These are phyloP conservation scores for Gorsachius magnificus DNA, from an alignment of 2,797 vertebrate genomes.

Conservation along the genomic window DNA sequence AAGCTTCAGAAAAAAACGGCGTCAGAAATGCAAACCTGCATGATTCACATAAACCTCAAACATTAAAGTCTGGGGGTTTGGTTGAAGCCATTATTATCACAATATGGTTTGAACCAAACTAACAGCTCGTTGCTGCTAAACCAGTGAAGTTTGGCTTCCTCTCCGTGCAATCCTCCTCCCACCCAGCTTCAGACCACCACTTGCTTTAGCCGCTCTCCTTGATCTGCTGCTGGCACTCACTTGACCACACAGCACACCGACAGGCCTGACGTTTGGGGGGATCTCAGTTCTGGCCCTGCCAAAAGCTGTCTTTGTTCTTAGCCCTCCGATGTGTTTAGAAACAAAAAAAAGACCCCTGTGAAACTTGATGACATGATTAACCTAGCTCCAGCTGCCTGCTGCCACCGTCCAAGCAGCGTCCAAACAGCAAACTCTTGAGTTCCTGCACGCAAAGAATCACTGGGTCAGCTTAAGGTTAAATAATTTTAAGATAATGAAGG, in stretches of 20 bases:
- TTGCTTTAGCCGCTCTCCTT: background rate
- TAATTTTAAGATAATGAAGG: background rate
- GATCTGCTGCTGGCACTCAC: accelerated
- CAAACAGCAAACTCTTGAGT: background rate
- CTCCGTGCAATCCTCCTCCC: background rate
- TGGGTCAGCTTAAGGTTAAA: background rate
- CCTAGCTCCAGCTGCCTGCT: background rate
- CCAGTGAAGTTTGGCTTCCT: background rate
- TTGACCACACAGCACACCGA: background rate
- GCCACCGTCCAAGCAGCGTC: background rate
- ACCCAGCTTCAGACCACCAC: background rate
- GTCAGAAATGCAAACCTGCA: background rate
- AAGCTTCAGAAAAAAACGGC: background rate
- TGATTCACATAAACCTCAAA: background rate
- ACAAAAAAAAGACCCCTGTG: background rate
- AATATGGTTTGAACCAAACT: background rate
- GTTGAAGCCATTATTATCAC: background rate
- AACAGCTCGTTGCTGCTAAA: background rate
- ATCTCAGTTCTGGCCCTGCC: background rate
- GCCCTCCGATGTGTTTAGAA: background rate
- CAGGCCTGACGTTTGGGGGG: no score
- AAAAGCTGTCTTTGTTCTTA: background rate
- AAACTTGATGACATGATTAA: background rate
- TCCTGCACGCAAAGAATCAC: background rate
- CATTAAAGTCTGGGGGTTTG: background rate